These are phyloP conservation scores for Pammene fasciana DNA, from an alignment of 2,888 invertebrate species.

Conservation along the genomic window DNA sequence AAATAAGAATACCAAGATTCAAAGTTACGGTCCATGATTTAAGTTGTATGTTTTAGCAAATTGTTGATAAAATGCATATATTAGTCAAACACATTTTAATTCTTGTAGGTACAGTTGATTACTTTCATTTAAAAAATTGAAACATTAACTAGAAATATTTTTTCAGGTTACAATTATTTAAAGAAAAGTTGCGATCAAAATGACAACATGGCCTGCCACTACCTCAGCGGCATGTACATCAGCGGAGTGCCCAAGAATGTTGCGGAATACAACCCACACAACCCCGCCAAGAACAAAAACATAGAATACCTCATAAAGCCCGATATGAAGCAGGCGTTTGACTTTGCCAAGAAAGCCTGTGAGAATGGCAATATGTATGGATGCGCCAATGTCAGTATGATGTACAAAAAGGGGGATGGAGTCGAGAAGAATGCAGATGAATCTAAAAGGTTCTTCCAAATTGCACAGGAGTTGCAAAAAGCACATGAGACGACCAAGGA, in stretches of 20 bases:
- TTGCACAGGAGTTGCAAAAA: slow-evolving; percentile 88
- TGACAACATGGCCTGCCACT: slow-evolving; percentile 90
- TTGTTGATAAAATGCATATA: too few species aligned
- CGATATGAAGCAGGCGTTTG: slow-evolving; percentile 90
- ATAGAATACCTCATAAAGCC: slow-evolving; percentile 83
- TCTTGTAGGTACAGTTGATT: background rate
- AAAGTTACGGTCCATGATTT: too few species aligned
- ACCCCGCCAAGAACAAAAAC: slow-evolving; percentile 67
- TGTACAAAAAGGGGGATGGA: slow-evolving; percentile 94
- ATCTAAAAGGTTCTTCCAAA: slow-evolving; percentile 88
- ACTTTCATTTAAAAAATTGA: background rate
- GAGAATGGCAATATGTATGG: slow-evolving; percentile 92
- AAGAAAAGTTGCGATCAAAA: slow-evolving; percentile 84
- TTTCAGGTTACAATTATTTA: slow-evolving; percentile 83
- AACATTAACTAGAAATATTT: background rate
- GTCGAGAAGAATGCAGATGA: slow-evolving; percentile 87
- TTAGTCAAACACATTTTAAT: background rate
- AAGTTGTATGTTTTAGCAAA: too few species aligned
- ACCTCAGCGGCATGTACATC: slow-evolving; percentile 90
- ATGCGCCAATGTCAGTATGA: slow-evolving; percentile 95
- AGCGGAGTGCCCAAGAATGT: slow-evolving; percentile 86
- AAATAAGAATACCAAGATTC: too few species aligned
- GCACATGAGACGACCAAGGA: slow-evolving; percentile 84
- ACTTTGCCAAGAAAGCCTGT: slow-evolving; percentile 90
- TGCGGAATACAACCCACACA: slow-evolving; percentile 72